Evolutionary conservation across 2,113 vertebrate species (phyloP), one percentile per base, ranked within the genome.

Genomic region (Lycocorax pyrrhopterus): DNA sequence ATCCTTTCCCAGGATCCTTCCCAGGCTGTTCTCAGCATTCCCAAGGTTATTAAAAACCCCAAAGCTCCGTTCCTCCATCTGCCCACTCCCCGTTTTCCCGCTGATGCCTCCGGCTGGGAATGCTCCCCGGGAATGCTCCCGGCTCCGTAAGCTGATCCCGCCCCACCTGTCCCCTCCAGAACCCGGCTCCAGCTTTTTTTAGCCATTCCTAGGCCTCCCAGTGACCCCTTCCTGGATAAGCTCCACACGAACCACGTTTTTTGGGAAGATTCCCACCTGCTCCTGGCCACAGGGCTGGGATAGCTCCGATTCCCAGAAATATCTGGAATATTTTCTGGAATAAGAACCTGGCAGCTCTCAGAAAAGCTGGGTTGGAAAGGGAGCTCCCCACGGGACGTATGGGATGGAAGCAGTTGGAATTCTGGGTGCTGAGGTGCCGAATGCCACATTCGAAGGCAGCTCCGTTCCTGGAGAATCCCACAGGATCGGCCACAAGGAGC

Each of bases 171-270:
- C 97, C 74, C 52, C 64, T 77, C 5, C 32, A 84, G 73, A 79
- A 89, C 83, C 87, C 76, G 68, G 23, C 71, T 73, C 49, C 27
- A 9, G 93, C 96, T 97, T 97, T 97, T 97, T 98, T 96, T 97
- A 97, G 97, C 93, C 49, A 55, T 72, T 87, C 73, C 91, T 71
- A 94, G 94, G 81, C 69, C 49, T 13, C 25, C 68, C 49, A 14
- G 78, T 35, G 81, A 71, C 64, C 67, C 79, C 39, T 75, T 55
- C 43, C 82, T 13, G 30, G 77, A 62, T 33, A 20, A 64, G 35
- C 72, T 7, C 0, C 75, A 9, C 39, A 30, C 76, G 71, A 82
- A 63, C 9, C 81, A 22, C 0, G 19, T 56, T 86, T 81, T 87
- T 60, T 33, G 68, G 12, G 26, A 23, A 47, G 83, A 76, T 85